Conservation (phyloP, 2,797 vertebrate species). For the Hapalemur alaotrensis region DNA sequence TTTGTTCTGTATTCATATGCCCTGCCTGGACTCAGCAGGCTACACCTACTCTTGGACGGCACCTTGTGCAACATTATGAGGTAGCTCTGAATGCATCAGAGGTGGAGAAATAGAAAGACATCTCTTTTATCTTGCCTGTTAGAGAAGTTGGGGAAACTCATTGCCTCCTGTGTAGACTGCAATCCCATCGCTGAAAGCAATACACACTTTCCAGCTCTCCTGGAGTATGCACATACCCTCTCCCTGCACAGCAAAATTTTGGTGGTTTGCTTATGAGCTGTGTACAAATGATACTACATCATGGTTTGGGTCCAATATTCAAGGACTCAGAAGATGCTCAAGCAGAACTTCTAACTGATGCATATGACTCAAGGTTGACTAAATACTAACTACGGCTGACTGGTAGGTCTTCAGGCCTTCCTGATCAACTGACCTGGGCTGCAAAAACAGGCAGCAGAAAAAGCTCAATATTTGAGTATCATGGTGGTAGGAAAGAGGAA, state of each 20-base stretch:
- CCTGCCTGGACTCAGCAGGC: not conserved
- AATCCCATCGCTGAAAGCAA: constrained; percentile 21
- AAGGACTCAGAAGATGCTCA: not conserved
- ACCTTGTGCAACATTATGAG: not conserved
- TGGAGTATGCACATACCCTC: not conserved
- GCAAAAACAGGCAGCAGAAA: not conserved
- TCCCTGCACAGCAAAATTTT: not conserved
- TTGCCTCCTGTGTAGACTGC: not conserved
- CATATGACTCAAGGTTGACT: not conserved
- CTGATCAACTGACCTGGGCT: not conserved
- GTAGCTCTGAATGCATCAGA: not conserved
- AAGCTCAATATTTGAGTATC: not conserved
- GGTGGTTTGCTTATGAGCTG: not conserved
- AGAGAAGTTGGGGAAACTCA: not conserved
- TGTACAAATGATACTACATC: not conserved
- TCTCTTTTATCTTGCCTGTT: not conserved
- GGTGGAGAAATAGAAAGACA: not conserved
- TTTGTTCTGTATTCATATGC: not conserved
- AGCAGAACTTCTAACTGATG: not conserved
- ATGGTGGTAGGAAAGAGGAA: not conserved
- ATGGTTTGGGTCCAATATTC: not conserved
- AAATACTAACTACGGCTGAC: not conserved
- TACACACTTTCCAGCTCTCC: not conserved
- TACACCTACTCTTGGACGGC: not conserved
- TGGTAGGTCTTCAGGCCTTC: not conserved